phyloP scores from a whole-genome alignment of 2,113 vertebrate species.

The Tor tambroides region DNA sequence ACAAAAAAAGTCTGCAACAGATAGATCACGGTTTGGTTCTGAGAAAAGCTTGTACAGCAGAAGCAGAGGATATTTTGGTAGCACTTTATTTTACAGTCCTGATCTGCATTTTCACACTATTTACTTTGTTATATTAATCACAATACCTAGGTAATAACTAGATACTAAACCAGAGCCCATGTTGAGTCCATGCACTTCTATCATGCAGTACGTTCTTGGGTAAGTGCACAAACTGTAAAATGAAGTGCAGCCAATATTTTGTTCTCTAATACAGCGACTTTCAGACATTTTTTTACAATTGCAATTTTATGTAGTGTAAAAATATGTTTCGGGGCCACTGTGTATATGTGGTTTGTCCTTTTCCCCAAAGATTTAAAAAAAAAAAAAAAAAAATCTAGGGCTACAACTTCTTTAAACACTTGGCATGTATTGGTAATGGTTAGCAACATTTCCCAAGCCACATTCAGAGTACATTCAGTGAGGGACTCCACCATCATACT shows the following conservation, averaged over 20 bases:
- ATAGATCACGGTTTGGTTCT: background rate
- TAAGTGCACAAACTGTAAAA: background rate
- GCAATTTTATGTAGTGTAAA: background rate
- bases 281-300: background rate
- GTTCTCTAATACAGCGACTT: background rate
- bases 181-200: too few species aligned
- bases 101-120: background rate
- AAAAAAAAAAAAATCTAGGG: too few species aligned
- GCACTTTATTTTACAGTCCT: background rate
- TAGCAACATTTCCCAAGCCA: too few species aligned
- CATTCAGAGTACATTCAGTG: background rate
- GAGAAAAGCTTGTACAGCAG: background rate
- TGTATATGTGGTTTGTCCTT: background rate
- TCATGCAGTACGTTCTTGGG: background rate
- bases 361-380: too few species aligned
- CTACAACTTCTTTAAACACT: too few species aligned
- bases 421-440: too few species aligned
- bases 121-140: background rate
- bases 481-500: too few species aligned
- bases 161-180: background rate
- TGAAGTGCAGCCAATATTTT: background rate
- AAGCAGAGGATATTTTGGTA: background rate
- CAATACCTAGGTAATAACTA: background rate
- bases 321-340: background rate
- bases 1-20: background rate